Evolutionary conservation across 2,113 vertebrate species (phyloP).

Genomic region (Colinus virginianus): DNA sequence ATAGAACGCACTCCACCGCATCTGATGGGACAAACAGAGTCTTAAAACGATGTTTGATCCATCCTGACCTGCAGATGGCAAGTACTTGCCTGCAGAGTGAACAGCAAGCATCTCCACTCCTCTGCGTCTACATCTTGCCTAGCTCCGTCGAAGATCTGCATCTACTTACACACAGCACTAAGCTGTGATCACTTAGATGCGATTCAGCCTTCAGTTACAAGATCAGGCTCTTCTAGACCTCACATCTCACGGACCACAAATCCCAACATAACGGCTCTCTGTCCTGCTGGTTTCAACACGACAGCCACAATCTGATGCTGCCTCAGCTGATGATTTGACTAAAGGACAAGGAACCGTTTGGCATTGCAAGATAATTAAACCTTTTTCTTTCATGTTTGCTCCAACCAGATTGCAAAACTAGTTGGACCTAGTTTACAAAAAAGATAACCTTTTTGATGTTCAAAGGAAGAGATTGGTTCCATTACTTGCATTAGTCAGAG

Average conservation of each 20-base stretch:
- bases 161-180: not conserved
- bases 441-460: constrained; percentile 87
- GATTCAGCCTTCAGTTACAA: not conserved
- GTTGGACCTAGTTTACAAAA: constrained; percentile 78
- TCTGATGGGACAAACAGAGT: not conserved
- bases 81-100: fast-evolving
- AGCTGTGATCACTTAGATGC: not conserved
- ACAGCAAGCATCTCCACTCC: fast-evolving
- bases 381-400: constrained; percentile 80
- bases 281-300: not conserved
- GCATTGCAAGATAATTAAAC: constrained; percentile 74
- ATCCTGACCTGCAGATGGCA: fast-evolving
- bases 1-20: not conserved
- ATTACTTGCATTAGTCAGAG: constrained; percentile 95
- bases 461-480: constrained; percentile 93
- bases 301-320: not conserved
- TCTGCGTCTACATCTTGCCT: not conserved
- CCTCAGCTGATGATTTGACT: not conserved
- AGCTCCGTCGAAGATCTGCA: not conserved
- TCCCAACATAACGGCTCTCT: not conserved
- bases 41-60: fast-evolving
- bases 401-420: constrained; percentile 75
- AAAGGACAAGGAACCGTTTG: not conserved
- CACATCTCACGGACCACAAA: not conserved
- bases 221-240: not conserved